Percentiles rank a stretch among this genome's conserved stretches.
phyloP scores from a whole-genome alignment of 1,140 invertebrate species.

The Vanessa tameamea region DNA sequence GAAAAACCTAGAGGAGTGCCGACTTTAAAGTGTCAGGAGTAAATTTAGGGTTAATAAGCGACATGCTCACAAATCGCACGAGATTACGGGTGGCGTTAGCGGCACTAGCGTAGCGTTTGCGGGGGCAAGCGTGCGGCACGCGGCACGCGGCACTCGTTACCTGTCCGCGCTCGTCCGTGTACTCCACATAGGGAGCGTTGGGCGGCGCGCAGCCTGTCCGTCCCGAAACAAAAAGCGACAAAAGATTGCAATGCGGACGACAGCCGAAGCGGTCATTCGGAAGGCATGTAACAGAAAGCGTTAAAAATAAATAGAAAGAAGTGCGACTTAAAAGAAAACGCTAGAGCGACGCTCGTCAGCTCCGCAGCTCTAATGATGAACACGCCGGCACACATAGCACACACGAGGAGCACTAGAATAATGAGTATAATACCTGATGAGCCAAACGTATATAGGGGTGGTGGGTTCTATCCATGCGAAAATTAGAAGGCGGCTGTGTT shows the following conservation, averaged over 20 bases:
- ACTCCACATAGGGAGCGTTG: slow-evolving; percentile 95
- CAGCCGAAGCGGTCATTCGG: slow-evolving; percentile 79
- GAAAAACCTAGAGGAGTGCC: slow-evolving; percentile 24
- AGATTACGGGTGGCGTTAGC: slow-evolving; percentile 14
- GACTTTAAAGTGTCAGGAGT: slow-evolving; percentile 12
- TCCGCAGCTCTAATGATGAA: slow-evolving; percentile 56
- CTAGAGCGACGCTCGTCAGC: slow-evolving; percentile 55
- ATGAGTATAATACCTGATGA: slow-evolving; percentile 80
- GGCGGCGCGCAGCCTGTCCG: slow-evolving; percentile 83
- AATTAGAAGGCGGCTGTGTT: slow-evolving; percentile 79
- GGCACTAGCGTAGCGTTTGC: slow-evolving; percentile 1
- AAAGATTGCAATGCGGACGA: slow-evolving; percentile 78
- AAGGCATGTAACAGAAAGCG: slow-evolving; percentile 82
- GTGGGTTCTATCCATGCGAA: slow-evolving; percentile 79
- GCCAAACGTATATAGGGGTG: slow-evolving; percentile 78
- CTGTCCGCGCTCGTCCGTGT: slow-evolving; percentile 97
- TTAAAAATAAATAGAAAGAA: slow-evolving; percentile 75
- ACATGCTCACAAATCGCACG: slow-evolving; percentile 37
- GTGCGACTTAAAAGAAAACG: slow-evolving; percentile 68
- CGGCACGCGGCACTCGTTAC: slow-evolving; percentile 83
- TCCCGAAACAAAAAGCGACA: slow-evolving; percentile 76
- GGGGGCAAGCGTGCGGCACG: slow-evolving; percentile 24
- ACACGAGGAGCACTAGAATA: slow-evolving; percentile 76
- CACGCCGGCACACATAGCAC: slow-evolving; percentile 73
- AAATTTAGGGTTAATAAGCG: slow-evolving; percentile 45